Evolutionary conservation across 2,113 vertebrate species (phyloP).

Genomic region (Solenodon paradoxus): DNA sequence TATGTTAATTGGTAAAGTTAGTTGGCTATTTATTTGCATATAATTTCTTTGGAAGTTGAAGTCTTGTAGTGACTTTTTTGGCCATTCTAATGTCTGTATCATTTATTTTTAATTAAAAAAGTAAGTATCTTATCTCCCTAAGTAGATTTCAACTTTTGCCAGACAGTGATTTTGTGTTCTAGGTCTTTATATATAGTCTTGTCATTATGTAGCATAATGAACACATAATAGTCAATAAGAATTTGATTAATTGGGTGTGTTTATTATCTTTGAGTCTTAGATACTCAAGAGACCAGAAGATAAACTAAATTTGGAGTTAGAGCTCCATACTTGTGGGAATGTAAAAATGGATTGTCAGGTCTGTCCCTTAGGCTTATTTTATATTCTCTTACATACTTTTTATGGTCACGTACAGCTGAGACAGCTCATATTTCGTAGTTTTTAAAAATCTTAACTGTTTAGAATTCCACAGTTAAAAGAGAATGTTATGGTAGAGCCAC

Average conservation of each 20-base stretch:
- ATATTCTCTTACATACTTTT: not conserved
- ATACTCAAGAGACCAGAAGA: not conserved
- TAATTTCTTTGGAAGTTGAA: not conserved
- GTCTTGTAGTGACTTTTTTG: not conserved
- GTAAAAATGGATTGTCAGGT: not conserved
- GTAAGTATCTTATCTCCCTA: not conserved
- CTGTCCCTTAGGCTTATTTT: not conserved
- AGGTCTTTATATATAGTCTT: slow-evolving; percentile 9
- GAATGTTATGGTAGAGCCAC: not conserved
- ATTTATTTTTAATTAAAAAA: slow-evolving; percentile 2
- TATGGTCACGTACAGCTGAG: not conserved
- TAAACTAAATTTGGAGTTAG: slow-evolving; percentile 2
- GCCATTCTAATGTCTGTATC: not conserved
- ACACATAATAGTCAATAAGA: not conserved
- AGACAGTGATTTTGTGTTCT: slow-evolving; percentile 23
- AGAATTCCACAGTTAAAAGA: not conserved
- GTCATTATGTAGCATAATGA: not conserved
- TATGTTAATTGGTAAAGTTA: slow-evolving; percentile 18
- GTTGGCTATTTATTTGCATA: not conserved
- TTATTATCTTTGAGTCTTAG: slow-evolving; percentile 15
- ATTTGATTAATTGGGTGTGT: slow-evolving; percentile 32
- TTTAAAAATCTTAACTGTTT: not conserved
- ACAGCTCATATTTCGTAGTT: not conserved
- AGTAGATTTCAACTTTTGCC: not conserved
- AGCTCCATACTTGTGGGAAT: not conserved